Conservation (phyloP, 2,888 invertebrate genomes). For the Noctua janthina region DNA sequence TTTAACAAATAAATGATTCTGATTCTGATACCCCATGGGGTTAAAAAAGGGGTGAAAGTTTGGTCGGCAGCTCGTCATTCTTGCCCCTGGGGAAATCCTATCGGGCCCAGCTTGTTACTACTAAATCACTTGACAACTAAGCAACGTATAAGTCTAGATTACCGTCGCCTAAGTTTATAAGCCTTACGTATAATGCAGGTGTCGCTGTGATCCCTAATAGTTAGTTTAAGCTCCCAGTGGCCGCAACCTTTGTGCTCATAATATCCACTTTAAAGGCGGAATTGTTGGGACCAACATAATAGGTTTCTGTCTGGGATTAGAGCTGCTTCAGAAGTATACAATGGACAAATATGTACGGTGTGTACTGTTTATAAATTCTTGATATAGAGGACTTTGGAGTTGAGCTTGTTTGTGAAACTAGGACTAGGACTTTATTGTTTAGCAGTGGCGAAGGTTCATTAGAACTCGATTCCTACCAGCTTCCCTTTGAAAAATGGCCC, state of each 20-base stretch:
- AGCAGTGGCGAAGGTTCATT: no score
- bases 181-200: conserved; percentile 44
- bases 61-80: neutral
- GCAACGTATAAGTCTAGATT: conserved; percentile 18
- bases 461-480: no score
- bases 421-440: no score
- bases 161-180: conserved; percentile 33
- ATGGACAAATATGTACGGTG: conserved; percentile 35
- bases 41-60: neutral
- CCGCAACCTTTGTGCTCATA: conserved; percentile 53
- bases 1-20: no score
- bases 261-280: conserved; percentile 43
- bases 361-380: conserved; percentile 23
- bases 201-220: conserved; percentile 45
- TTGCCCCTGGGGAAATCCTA: neutral
- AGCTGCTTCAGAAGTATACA: conserved; percentile 25
- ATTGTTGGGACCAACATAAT: conserved; percentile 52
- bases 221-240: conserved; percentile 39
- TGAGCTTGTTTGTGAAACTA: neutral
- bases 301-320: conserved; percentile 43
- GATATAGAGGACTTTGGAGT: conserved; percentile 6
- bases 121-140: conserved; percentile 8
- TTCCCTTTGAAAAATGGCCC: no score
- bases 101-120: neutral
- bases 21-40: neutral